phyloP scores from a whole-genome alignment of 1,140 invertebrate genomes.

The Wasmannia auropunctata region DNA sequence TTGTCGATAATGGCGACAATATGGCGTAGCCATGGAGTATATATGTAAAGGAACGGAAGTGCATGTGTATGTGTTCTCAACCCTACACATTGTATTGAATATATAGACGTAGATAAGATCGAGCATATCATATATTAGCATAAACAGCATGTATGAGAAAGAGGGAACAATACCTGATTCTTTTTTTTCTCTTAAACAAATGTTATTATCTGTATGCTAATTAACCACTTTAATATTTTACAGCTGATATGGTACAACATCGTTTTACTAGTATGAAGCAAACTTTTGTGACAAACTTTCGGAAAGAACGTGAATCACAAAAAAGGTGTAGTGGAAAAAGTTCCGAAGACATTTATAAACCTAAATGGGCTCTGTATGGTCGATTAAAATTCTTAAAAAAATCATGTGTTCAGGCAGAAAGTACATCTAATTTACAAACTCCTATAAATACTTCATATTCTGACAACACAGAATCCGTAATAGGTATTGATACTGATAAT shows the following conservation, averaged over 20 bases:
- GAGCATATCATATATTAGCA: too few species aligned
- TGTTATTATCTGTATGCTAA: too few species aligned
- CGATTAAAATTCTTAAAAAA: background rate
- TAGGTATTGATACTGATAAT: background rate
- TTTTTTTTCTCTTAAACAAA: too few species aligned
- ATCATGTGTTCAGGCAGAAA: background rate
- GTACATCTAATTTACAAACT: background rate
- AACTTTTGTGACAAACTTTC: background rate
- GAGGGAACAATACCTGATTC: too few species aligned
- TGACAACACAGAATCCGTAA: background rate
- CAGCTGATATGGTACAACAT: background rate
- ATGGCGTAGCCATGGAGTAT: too few species aligned
- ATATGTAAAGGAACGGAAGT: too few species aligned
- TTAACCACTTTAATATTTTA: background rate
- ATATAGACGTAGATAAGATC: too few species aligned
- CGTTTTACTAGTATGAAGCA: background rate
- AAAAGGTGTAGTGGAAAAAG: background rate
- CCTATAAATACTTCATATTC: background rate
- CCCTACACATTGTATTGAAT: too few species aligned
- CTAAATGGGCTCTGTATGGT: background rate
- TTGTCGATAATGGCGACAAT: too few species aligned
- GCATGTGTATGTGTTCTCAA: too few species aligned
- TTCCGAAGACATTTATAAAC: background rate
- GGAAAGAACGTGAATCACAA: background rate
- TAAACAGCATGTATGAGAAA: too few species aligned